Evolutionary conservation across 2,797 vertebrate genomes (phyloP), one percentile per base, ranked within the genome.

Genomic region (Arrhamphus sclerolepis): DNA sequence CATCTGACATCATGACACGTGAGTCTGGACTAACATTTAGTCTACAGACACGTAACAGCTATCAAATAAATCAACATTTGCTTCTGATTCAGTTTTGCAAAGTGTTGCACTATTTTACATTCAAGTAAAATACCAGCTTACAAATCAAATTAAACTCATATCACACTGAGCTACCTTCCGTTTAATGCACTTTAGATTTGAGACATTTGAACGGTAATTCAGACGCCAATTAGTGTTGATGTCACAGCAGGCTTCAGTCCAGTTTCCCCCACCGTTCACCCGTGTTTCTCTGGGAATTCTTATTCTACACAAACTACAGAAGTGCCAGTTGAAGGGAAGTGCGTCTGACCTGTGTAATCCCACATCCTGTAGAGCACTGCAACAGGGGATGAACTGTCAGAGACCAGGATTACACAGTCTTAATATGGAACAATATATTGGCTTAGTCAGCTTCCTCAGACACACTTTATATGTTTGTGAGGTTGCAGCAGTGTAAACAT

Each of bases 381-480:
- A 66, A 48, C 66, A 64, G 41, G 59, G 70, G 62, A 56, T 83
- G 71, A 84, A 76, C 75, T 80, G 82, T 85, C 82, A 88, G 61
- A 82, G 79, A 71, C 63, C 62, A 70, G 77, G 86, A 89, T 91
- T 89, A 91, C 66, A 55, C 49, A 3, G 64, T 73, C 86, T 76
- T 89, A 89, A 87, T 89, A 86, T 82, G 75, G 87, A 82, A 89
- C 86, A 86, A 83, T 81, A 87, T 87, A 89, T 87, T 89, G 90
- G 78, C 55, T 90, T 86, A 85, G 74, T 85, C 78, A 83, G 66
- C 59, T 77, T 79, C 76, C 83, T 80, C 74, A 81, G 75, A 77
- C 77, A 72, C 20, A 41, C 60, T 62, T 51, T 60, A 55, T 60
- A 55, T 68, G 49, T 62, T 49, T 78, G 46, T 31, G 47, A 47